phyloP scores from a whole-genome alignment of 2,797 vertebrate genomes.

The Scyliorhinus canicula region DNA sequence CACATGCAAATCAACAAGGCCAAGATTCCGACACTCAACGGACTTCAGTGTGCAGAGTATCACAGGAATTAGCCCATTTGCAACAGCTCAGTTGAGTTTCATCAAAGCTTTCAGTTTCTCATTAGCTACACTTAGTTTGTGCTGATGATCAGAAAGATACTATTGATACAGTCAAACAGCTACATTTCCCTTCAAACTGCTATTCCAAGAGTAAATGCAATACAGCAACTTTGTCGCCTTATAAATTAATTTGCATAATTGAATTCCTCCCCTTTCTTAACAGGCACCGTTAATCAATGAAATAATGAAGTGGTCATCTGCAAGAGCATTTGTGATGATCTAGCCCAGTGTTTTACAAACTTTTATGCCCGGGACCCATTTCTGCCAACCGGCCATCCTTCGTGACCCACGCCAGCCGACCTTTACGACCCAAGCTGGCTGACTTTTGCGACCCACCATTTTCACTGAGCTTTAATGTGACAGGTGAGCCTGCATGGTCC shows the following conservation, averaged over 20 bases:
- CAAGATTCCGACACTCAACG: neutral
- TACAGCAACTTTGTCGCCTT: neutral
- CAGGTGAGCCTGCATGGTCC: too few species aligned
- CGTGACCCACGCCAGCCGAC: too few species aligned
- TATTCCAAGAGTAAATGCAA: neutral
- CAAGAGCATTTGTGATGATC: neutral
- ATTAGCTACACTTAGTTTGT: neutral
- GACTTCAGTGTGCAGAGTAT: neutral
- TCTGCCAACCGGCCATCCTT: too few species aligned
- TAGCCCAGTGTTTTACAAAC: too few species aligned
- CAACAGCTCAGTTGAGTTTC: neutral
- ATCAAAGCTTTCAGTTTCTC: neutral
- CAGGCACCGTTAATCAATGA: neutral
- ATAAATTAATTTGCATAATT: neutral
- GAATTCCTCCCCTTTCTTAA: neutral
- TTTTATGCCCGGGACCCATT: too few species aligned
- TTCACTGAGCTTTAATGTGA: too few species aligned
- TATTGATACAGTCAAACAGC: neutral
- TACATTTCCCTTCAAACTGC: neutral
- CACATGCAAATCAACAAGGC: neutral
- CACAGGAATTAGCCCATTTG: neutral
- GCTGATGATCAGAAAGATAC: neutral
- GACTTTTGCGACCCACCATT: too few species aligned
- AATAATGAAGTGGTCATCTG: neutral
- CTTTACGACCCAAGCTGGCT: too few species aligned